Evolutionary conservation across 2,888 invertebrate species (phyloP).

Genomic region (Platycnemis pennipes): DNA sequence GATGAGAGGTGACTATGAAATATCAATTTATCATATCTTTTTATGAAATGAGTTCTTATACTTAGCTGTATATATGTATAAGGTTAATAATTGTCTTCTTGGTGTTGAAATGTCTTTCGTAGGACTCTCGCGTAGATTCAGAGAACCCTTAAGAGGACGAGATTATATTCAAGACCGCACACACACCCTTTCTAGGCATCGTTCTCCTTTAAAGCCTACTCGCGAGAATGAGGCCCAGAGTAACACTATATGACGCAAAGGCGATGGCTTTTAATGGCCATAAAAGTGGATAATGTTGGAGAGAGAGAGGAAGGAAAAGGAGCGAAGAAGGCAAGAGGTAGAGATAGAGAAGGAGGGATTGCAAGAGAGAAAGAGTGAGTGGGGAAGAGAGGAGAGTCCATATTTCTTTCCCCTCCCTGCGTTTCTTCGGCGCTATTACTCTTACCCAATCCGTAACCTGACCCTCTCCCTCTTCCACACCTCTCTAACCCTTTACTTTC

Average conservation of each 20-base stretch:
- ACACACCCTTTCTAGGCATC: background rate
- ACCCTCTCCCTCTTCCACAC: background rate
- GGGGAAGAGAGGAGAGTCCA: background rate
- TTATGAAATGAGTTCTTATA: background rate
- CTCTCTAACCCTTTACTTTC: slow-evolving; percentile 36
- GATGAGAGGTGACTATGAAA: background rate
- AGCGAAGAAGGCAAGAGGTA: background rate
- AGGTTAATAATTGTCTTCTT: too few relatives aligned
- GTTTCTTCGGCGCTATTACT: background rate
- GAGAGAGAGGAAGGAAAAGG: background rate
- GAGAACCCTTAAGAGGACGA: background rate
- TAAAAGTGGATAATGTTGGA: background rate
- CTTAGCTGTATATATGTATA: background rate
- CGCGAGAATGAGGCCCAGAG: background rate
- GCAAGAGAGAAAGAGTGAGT: background rate
- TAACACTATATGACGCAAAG: slow-evolving; percentile 22
- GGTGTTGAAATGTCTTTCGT: background rate
- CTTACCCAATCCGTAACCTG: slow-evolving; percentile 13
- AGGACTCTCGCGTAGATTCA: background rate
- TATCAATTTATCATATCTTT: background rate
- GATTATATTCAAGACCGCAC: background rate
- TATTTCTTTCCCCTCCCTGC: background rate
- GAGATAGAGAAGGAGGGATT: background rate
- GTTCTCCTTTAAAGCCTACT: background rate
- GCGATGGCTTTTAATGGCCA: slow-evolving; percentile 36